Evolutionary conservation across 2,797 vertebrate species (phyloP).

Genomic region (Sternotherus odoratus): DNA sequence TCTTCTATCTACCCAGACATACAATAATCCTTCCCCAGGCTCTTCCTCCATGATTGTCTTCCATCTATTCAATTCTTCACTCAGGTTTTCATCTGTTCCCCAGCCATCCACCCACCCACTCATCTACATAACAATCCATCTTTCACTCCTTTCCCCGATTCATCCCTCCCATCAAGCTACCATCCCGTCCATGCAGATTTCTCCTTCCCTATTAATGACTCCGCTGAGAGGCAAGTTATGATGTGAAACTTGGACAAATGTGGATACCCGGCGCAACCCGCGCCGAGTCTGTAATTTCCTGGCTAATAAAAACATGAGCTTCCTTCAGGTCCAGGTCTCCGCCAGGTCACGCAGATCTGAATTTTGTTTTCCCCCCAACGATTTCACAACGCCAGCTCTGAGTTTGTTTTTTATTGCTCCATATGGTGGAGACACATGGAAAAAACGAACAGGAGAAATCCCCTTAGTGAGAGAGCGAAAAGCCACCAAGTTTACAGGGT

Average conservation of each 20-base stretch:
- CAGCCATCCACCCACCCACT: slow-evolving; percentile 8
- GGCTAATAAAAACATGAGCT: slow-evolving; percentile 67
- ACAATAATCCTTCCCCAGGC: not conserved
- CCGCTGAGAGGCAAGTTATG: not conserved
- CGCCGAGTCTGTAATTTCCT: slow-evolving; percentile 72
- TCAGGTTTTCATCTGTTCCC: not conserved
- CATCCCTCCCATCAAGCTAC: not conserved
- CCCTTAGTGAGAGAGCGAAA: slow-evolving; percentile 25
- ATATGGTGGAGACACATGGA: slow-evolving; percentile 56
- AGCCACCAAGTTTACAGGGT: slow-evolving; percentile 71
- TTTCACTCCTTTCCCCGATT: not conserved
- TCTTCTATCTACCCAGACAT: not conserved
- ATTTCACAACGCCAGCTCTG: not conserved
- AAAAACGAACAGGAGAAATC: slow-evolving; percentile 30
- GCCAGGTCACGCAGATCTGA: slow-evolving; percentile 2
- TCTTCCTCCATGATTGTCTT: not conserved
- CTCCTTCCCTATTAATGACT: not conserved
- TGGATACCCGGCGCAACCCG: slow-evolving; percentile 24
- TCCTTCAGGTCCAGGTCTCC: slow-evolving; percentile 59
- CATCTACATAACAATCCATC: slow-evolving; percentile 11
- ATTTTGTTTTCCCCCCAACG: not conserved
- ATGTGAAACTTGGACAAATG: not conserved
- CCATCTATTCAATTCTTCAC: not conserved
- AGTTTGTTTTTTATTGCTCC: slow-evolving; percentile 32
- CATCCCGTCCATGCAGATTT: rapidly evolving